Evolutionary conservation across 2,888 invertebrate species (phyloP).

Genomic region (Campopleginae sp.): DNA sequence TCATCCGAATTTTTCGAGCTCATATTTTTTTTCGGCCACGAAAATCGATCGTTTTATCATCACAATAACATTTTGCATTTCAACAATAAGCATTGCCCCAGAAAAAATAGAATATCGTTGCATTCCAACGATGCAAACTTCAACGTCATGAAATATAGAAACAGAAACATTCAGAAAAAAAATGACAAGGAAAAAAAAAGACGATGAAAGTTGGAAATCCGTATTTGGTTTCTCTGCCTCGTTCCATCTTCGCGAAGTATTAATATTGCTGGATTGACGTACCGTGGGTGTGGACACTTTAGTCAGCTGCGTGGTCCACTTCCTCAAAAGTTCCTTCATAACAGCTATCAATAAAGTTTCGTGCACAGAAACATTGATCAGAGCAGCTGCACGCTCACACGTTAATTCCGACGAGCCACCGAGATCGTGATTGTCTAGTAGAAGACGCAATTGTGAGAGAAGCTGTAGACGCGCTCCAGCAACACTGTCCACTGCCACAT

Average conservation of each 20-base stretch:
- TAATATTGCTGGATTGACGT: conserved; percentile 33
- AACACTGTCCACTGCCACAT: conserved; percentile 77
- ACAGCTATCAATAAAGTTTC: conserved; percentile 72
- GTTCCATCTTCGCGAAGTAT: neutral
- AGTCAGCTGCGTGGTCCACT: conserved; percentile 80
- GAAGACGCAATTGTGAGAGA: conserved; percentile 76
- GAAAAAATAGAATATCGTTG: too few species aligned
- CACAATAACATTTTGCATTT: too few species aligned
- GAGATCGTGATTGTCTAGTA: conserved; percentile 79
- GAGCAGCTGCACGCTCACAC: conserved; percentile 80
- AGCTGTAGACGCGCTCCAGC: conserved; percentile 75
- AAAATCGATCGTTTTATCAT: too few species aligned
- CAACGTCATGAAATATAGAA: too few species aligned
- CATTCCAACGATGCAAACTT: too few species aligned
- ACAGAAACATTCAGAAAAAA: neutral
- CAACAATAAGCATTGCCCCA: too few species aligned
- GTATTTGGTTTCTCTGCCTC: neutral
- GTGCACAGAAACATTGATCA: conserved; percentile 75
- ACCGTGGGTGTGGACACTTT: conserved; percentile 73
- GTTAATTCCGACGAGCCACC: conserved; percentile 76
- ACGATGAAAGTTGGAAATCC: neutral
- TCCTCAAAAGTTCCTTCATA: conserved; percentile 75
- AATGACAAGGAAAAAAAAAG: neutral
- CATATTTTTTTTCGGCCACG: too few species aligned
- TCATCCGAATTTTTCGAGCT: too few species aligned